Evolutionary conservation across 1,140 invertebrate species (phyloP).

Genomic region (Rhynchophorus ferrugineus): DNA sequence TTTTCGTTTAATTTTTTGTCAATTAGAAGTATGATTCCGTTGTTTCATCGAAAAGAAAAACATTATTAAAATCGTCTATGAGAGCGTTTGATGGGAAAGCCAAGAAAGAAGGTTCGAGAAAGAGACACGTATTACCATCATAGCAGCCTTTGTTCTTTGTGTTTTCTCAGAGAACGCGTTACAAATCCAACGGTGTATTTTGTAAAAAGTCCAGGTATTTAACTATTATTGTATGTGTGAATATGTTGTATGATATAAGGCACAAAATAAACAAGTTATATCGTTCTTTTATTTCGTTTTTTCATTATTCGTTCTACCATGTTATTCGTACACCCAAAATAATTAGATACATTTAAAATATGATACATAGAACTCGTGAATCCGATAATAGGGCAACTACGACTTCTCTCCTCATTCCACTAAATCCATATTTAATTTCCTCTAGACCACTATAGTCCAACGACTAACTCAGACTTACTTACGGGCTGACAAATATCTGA

Average conservation of each 20-base stretch:
- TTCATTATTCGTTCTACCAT: slow-evolving; percentile 2
- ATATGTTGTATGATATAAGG: slow-evolving; percentile 46
- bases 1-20: slow-evolving; percentile 30
- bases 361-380: no score
- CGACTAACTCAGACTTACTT: no score
- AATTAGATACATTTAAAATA: no score
- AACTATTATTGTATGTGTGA: slow-evolving; percentile 41
- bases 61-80: neutral
- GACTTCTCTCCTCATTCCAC: no score
- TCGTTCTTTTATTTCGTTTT: slow-evolving; percentile 34
- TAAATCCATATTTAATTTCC: no score
- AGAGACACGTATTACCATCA: slow-evolving; percentile 40
- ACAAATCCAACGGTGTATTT: slow-evolving; percentile 31
- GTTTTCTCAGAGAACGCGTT: slow-evolving; percentile 23
- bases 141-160: slow-evolving; percentile 30
- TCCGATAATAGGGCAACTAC: no score
- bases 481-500: no score
- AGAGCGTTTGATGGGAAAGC: slow-evolving; percentile 19
- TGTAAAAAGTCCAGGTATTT: slow-evolving; percentile 33
- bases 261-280: slow-evolving; percentile 46
- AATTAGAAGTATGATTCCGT: slow-evolving; percentile 33
- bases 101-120: slow-evolving; percentile 28
- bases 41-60: slow-evolving; percentile 25
- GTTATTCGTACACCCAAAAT: no score
- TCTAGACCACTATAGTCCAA: no score